These are phyloP conservation scores for Neoascia interrupta DNA, from an alignment of 2,888 invertebrate genomes.

Conservation along the genomic window DNA sequence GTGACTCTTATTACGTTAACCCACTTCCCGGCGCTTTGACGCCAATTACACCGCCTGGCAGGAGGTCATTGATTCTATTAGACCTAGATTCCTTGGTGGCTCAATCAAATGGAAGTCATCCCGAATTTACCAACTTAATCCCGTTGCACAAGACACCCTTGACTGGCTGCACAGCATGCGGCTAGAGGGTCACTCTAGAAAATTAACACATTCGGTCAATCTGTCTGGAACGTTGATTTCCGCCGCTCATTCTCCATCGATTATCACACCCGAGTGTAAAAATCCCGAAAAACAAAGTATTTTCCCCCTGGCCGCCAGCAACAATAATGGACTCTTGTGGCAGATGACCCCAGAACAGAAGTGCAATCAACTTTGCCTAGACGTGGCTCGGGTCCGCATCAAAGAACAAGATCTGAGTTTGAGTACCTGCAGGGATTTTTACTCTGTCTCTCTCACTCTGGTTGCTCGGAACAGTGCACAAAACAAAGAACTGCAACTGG, in stretches of 20 bases:
- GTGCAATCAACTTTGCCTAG: constrained; percentile 63
- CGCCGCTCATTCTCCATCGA: constrained; percentile 20
- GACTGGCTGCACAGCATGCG: too few species aligned
- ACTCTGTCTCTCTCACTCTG: constrained; percentile 15
- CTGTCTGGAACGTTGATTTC: too few species aligned
- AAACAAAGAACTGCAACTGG: constrained; percentile 56
- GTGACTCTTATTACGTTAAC: neutral
- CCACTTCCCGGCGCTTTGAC: neutral
- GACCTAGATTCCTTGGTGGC: too few species aligned
- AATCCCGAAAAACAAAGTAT: neutral
- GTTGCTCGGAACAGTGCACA: constrained; percentile 46
- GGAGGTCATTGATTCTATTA: too few species aligned
- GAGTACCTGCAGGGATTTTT: constrained; percentile 62
- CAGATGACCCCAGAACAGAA: constrained; percentile 1
- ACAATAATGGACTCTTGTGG: too few species aligned
- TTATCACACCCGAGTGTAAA: constrained; percentile 35
- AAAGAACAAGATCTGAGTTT: constrained; percentile 55
- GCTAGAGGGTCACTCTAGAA: too few species aligned
- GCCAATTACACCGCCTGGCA: neutral
- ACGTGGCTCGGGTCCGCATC: constrained; percentile 33
- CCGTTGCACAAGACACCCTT: too few species aligned
- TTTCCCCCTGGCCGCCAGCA: neutral
- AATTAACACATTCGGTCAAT: too few species aligned
- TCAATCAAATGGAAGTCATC: too few species aligned
- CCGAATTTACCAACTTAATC: too few species aligned